A percentile compares a stretch with the other conserved stretches of the same genome.
Conservation (phyloP, 2,113 vertebrate species). For the Xenotilapia leptura region DNA sequence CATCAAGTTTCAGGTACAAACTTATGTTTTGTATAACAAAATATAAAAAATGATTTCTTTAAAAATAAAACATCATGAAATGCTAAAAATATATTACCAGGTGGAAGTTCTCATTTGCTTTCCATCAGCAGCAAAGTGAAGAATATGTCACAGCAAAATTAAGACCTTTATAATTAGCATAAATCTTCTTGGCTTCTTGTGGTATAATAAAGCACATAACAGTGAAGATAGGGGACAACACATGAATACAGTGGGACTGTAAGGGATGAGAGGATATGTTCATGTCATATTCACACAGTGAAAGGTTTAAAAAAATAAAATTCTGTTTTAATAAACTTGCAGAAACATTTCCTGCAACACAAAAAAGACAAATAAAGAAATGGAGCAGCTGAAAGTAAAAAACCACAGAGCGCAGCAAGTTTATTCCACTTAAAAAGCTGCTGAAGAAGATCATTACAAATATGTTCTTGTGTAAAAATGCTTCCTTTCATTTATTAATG, state of each 20-base stretch:
- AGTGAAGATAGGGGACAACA: not conserved
- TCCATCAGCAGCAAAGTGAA: not conserved
- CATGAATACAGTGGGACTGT: not conserved
- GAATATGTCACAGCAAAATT: not conserved
- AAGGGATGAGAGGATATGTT: not conserved
- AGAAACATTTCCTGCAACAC: not conserved
- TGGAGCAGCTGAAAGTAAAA: too few relatives aligned
- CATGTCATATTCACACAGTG: not conserved
- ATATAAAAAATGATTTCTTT: not conserved
- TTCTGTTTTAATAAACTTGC: not conserved
- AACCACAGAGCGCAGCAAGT: accelerated
- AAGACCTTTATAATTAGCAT: not conserved
- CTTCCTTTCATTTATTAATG: too few relatives aligned
- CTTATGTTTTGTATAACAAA: not conserved
- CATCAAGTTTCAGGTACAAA: not conserved
- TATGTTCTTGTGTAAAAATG: too few relatives aligned
- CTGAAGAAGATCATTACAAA: too few relatives aligned
- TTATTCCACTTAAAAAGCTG: too few relatives aligned
- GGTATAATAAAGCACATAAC: not conserved
- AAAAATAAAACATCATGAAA: not conserved
- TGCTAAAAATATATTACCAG: not conserved
- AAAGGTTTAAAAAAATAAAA: not conserved
- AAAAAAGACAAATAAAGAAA: not conserved
- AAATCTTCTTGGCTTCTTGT: not conserved
- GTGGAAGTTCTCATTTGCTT: not conserved